phyloP scores from a whole-genome alignment of 2,888 invertebrate species.

The Tubulanus polymorphus region DNA sequence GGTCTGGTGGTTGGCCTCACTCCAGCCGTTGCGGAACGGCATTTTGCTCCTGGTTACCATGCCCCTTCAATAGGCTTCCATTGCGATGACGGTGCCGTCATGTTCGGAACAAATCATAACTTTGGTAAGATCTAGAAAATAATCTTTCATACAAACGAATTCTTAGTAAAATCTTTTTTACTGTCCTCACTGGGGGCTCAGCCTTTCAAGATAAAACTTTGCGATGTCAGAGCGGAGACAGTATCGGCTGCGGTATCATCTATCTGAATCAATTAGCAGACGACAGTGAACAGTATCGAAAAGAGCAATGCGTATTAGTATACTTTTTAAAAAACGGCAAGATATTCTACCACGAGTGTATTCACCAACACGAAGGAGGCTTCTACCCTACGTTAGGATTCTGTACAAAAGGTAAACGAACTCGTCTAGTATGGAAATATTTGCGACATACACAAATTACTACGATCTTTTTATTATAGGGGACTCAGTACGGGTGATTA shows the following conservation, averaged over 20 bases:
- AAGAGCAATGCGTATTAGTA: slow-evolving; percentile 15
- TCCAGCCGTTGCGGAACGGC: not conserved
- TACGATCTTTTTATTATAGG: not conserved
- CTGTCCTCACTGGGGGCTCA: slow-evolving; percentile 8
- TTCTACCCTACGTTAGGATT: slow-evolving; percentile 24
- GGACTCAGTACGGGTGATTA: not conserved
- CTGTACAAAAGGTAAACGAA: slow-evolving; percentile 15
- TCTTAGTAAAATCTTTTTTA: slow-evolving; percentile 16
- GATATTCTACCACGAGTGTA: slow-evolving; percentile 1
- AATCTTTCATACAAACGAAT: no score
- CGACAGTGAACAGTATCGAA: not conserved
- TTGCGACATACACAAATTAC: not conserved
- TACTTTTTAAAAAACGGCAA: slow-evolving; percentile 23
- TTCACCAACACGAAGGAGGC: slow-evolving; percentile 15
- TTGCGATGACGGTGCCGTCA: not conserved
- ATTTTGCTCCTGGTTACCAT: not conserved
- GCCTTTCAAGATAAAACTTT: slow-evolving; percentile 11
- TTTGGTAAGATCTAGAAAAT: not conserved
- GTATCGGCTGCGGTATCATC: slow-evolving; percentile 24
- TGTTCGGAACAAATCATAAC: not conserved
- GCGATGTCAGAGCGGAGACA: slow-evolving; percentile 18
- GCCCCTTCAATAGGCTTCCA: not conserved
- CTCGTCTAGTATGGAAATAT: not conserved
- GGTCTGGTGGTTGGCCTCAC: not conserved
- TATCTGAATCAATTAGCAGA: slow-evolving; percentile 10